Conservation (phyloP, 2,113 vertebrate species). For the Nibea albiflora region DNA sequence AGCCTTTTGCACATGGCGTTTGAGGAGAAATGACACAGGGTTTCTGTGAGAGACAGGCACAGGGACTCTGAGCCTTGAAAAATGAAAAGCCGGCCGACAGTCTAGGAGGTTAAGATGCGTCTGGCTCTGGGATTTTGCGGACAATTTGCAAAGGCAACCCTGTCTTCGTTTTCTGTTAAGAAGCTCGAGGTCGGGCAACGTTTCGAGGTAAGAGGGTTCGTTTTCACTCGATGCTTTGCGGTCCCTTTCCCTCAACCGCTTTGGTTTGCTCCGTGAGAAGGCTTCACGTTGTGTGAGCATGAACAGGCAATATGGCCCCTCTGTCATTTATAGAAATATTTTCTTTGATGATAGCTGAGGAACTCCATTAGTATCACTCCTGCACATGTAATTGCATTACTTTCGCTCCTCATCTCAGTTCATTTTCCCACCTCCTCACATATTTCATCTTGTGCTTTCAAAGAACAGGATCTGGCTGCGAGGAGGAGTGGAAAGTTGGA, state of each 20-base stretch:
- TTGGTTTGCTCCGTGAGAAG: conserved; percentile 7
- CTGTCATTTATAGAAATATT: conserved; percentile 34
- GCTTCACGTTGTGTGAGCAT: conserved; percentile 17
- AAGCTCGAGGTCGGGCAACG: conserved; percentile 29
- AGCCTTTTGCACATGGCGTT: conserved; percentile 68
- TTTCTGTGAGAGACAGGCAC: conserved; percentile 46
- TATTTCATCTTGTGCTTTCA: conserved; percentile 48
- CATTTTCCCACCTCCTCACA: conserved; percentile 34
- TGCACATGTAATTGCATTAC: conserved; percentile 57
- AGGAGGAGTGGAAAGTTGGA: conserved; percentile 49
- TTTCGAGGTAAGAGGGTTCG: conserved; percentile 54
- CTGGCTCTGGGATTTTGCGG: conserved; percentile 69
- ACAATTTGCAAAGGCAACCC: conserved; percentile 61
- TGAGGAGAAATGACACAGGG: conserved; percentile 67
- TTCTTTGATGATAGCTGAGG: conserved; percentile 55
- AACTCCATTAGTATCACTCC: conserved; percentile 34
- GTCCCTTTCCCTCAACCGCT: conserved; percentile 1
- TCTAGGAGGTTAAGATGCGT: conserved; percentile 74
- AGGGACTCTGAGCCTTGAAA: conserved; percentile 49
- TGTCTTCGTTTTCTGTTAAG: conserved; percentile 48
- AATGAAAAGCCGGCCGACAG: conserved; percentile 55
- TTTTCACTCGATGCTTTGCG: neutral
- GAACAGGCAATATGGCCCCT: conserved; percentile 13
- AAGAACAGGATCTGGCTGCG: too few relatives aligned
- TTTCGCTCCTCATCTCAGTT: conserved; percentile 33